These are phyloP conservation scores for Piscicola geometra DNA, from an alignment of 2,888 invertebrate species.

Conservation along the genomic window DNA sequence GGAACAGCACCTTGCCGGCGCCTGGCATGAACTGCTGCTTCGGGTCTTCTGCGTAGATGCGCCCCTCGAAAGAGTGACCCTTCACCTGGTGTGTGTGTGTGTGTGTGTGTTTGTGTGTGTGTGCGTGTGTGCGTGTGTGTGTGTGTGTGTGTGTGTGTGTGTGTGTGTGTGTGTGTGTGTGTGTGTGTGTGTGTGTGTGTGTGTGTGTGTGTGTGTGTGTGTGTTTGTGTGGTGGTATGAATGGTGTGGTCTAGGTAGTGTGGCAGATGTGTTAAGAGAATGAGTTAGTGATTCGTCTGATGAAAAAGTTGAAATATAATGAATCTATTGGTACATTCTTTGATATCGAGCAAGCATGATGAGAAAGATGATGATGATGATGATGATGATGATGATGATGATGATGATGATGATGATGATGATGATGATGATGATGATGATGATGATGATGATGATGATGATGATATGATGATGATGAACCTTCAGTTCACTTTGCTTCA, in stretches of 20 bases:
- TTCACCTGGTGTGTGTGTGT: constrained; percentile 57
- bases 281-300: no score
- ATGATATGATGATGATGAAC: constrained; percentile 10
- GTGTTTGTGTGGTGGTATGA: no score
- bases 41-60: constrained; percentile 85
- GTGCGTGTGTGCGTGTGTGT: no score
- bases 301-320: background rate
- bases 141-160: no score
- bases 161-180: no score
- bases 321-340: background rate
- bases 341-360: background rate
- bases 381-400: constrained; percentile 17
- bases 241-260: no score
- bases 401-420: background rate
- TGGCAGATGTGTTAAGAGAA: no score
- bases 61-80: constrained; percentile 91
- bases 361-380: background rate
- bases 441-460: constrained; percentile 6
- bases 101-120: no score
- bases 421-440: background rate
- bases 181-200: no score
- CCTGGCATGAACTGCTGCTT: constrained; percentile 80
- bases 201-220: no score
- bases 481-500: constrained; percentile 73
- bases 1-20: constrained; percentile 75